These are phyloP conservation scores for Pogonus chalceus DNA, from an alignment of 1,140 invertebrate species.

Conservation along the genomic window DNA sequence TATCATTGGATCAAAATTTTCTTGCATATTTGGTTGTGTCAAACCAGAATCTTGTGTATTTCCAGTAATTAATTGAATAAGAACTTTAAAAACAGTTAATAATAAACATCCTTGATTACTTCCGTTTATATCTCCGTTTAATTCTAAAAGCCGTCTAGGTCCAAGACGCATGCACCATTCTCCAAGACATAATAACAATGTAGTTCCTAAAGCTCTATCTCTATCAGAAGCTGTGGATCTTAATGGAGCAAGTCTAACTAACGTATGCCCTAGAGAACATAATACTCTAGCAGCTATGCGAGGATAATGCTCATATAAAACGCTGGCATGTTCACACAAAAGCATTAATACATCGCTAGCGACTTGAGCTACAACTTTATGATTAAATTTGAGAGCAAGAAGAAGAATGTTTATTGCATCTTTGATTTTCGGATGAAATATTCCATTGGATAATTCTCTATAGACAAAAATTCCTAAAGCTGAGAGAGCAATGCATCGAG, in stretches of 20 bases:
- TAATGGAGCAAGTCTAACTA: conserved; percentile 31
- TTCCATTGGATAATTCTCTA: conserved; percentile 57
- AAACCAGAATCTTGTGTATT: conserved; percentile 28
- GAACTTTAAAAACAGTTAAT: conserved; percentile 50
- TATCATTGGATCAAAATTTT: conserved; percentile 64
- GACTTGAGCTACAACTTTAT: conserved; percentile 75
- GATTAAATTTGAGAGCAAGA: conserved; percentile 79
- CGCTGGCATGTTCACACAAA: conserved; percentile 68
- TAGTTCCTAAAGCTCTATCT: conserved; percentile 58
- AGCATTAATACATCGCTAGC: conserved; percentile 75
- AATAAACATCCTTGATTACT: conserved; percentile 44
- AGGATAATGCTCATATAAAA: conserved; percentile 64
- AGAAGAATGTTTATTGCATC: conserved; percentile 81
- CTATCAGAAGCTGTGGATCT: conserved; percentile 37
- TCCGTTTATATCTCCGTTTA: conserved; percentile 27
- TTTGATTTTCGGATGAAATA: conserved; percentile 58
- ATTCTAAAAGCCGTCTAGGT: conserved; percentile 36
- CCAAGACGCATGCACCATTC: conserved; percentile 84
- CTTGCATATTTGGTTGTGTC: conserved; percentile 33
- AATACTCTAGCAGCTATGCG: conserved; percentile 62
- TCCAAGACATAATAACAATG: conserved; percentile 78
- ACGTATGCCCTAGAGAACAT: conserved; percentile 47
- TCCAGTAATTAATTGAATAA: conserved; percentile 38
- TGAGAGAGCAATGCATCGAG: conserved; percentile 81
- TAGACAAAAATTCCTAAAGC: conserved; percentile 80